Conservation (phyloP, 2,888 invertebrate species). For the Saturnia pavonia region DNA sequence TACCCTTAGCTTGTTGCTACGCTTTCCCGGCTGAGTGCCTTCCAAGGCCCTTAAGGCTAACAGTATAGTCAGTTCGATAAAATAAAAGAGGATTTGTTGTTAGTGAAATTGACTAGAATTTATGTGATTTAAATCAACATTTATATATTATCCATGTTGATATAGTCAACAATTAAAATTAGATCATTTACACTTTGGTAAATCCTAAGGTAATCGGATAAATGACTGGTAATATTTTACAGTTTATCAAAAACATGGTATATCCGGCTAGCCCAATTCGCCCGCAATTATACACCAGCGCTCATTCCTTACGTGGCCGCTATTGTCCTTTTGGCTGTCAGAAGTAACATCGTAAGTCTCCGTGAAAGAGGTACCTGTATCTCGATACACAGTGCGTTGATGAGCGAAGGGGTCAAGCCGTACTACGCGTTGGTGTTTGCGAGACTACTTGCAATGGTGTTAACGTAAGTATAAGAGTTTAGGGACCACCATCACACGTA, state of each 20-base stretch:
- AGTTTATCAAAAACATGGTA: conserved; percentile 82
- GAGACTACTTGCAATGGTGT: conserved; percentile 65
- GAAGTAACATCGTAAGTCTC: conserved; percentile 53
- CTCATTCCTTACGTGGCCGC: conserved; percentile 85
- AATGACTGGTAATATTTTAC: conserved; percentile 33
- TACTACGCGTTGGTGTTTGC: conserved; percentile 78
- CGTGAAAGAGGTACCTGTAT: conserved; percentile 53
- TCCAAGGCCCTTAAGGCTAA: too few species aligned
- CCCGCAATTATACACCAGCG: conserved; percentile 84
- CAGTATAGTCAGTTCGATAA: too few species aligned
- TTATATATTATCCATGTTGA: neutral
- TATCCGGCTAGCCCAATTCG: conserved; percentile 83
- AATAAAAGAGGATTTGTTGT: too few species aligned
- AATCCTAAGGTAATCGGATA: neutral
- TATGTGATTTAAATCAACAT: too few species aligned
- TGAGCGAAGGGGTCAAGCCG: conserved; percentile 81
- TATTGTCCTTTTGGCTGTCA: conserved; percentile 83
- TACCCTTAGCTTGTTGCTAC: too few species aligned
- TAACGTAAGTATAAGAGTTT: conserved; percentile 65
- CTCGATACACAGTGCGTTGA: conserved; percentile 80
- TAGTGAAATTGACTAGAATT: too few species aligned
- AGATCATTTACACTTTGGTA: neutral
- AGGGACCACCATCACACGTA: neutral
- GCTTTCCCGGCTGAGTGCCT: too few species aligned
- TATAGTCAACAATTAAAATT: neutral